Evolutionary conservation across 2,888 invertebrate genomes (phyloP).

Genomic region (Drosophila lacicola): DNA sequence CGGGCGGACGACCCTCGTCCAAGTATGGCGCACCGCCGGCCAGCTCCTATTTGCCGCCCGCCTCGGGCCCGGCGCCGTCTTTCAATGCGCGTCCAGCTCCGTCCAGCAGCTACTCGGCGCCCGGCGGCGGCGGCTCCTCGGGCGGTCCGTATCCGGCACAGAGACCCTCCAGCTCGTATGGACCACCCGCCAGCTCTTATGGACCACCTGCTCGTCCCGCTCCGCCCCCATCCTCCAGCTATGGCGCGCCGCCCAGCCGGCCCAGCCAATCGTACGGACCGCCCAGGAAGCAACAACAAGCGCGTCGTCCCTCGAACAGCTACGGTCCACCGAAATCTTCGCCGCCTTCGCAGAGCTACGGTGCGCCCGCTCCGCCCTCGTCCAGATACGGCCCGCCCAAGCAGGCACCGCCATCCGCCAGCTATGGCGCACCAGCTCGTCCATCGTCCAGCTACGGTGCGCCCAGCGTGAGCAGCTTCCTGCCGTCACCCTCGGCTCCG

Average conservation of each 20-base stretch:
- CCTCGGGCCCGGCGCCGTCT: conserved; percentile 84
- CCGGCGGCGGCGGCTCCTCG: conserved; percentile 58
- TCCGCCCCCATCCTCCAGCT: conserved; percentile 66
- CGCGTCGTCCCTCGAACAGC: conserved; percentile 85
- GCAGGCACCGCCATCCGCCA: conserved; percentile 61
- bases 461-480: conserved; percentile 82
- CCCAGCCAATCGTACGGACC: conserved; percentile 84
- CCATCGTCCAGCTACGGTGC: conserved; percentile 86
- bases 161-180: conserved; percentile 82
- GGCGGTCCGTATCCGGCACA: conserved; percentile 70
- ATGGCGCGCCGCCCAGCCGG: conserved; percentile 76
- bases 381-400: conserved; percentile 72
- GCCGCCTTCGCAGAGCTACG: conserved; percentile 84
- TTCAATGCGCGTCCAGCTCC: conserved; percentile 69
- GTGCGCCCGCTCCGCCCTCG: conserved; percentile 84
- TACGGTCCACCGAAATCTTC: conserved; percentile 84
- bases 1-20: conserved; percentile 82
- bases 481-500: conserved; percentile 70
- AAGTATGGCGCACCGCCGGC: conserved; percentile 86
- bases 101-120: conserved; percentile 84
- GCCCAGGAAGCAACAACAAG: conserved; percentile 78
- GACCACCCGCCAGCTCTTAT: conserved; percentile 62
- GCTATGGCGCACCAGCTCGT: conserved; percentile 66
- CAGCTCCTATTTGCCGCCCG: conserved; percentile 87
- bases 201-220: conserved; percentile 64